These are phyloP conservation scores for Aphodius sticticus DNA, from an alignment of 2,888 invertebrate species.

Conservation along the genomic window DNA sequence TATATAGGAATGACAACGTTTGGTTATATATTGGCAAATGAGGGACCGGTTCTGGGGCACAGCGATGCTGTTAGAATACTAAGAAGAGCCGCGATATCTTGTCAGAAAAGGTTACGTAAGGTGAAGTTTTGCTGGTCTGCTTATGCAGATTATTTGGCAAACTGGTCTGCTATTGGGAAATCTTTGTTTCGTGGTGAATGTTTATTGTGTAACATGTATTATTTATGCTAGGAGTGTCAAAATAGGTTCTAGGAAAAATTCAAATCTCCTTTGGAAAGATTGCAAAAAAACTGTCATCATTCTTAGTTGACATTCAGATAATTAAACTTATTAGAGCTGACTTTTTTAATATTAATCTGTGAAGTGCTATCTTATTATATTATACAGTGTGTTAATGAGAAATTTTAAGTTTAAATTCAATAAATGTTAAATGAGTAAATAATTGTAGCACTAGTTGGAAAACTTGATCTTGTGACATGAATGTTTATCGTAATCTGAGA, in stretches of 20 bases:
- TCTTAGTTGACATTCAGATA: too few relatives aligned
- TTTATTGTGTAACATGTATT: background rate
- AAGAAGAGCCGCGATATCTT: conserved; percentile 16
- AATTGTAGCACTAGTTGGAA: too few relatives aligned
- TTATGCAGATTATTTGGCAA: conserved; percentile 4
- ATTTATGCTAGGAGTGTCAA: background rate
- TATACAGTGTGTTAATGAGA: too few relatives aligned
- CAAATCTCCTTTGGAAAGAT: background rate
- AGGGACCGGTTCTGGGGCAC: conserved; percentile 9
- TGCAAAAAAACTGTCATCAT: background rate
- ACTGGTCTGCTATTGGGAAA: background rate
- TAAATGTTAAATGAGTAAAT: too few relatives aligned
- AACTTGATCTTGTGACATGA: too few relatives aligned
- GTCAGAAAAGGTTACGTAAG: conserved; percentile 7
- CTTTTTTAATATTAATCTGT: too few relatives aligned
- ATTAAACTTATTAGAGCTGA: too few relatives aligned
- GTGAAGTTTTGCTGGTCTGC: background rate
- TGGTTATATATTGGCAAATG: conserved; percentile 5
- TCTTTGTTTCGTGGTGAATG: background rate
- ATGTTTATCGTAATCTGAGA: too few relatives aligned
- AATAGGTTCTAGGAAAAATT: background rate
- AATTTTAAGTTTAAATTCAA: too few relatives aligned
- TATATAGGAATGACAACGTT: conserved; percentile 22
- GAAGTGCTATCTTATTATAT: too few relatives aligned
- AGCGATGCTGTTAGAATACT: conserved; percentile 22